Conservation (phyloP, 2,797 vertebrate species). For the Enteromius anoplus region DNA sequence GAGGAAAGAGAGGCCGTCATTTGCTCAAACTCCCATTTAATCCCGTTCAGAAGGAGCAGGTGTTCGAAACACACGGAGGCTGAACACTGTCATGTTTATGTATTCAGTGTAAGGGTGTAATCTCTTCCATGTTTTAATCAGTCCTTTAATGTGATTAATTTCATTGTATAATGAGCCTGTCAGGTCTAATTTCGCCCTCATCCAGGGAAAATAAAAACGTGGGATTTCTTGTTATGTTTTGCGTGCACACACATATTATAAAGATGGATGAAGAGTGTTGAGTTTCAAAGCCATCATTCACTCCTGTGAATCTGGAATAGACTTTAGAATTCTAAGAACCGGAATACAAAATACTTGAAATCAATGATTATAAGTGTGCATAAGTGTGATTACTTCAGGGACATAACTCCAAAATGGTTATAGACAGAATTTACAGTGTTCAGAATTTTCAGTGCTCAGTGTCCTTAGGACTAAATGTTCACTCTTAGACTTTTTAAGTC, state of each 20-base stretch:
- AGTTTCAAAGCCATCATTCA: constrained; percentile 16
- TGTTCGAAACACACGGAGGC: constrained; percentile 55
- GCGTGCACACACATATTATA: constrained; percentile 6
- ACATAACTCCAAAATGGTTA: constrained; percentile 2
- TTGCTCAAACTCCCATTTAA: constrained; percentile 24
- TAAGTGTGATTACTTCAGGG: background rate
- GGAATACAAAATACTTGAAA: too few species aligned
- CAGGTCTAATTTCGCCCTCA: constrained; percentile 37
- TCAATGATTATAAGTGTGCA: background rate
- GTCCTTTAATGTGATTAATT: constrained; percentile 48
- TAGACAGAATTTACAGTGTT: constrained; percentile 6
- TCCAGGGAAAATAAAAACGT: constrained; percentile 42
- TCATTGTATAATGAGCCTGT: constrained; percentile 43
- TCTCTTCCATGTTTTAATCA: constrained; percentile 26
- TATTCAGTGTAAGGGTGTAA: constrained; percentile 43
- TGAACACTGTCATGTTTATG: constrained; percentile 49
- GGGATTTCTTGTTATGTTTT: constrained; percentile 20
- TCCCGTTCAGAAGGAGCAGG: constrained; percentile 52
- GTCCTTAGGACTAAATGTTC: background rate
- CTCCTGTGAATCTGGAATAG: constrained; percentile 11
- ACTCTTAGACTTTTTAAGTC: background rate
- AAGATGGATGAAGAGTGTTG: constrained; percentile 40
- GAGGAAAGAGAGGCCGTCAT: constrained; percentile 44
- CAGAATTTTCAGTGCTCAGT: too few species aligned
- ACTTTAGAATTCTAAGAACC: constrained; percentile 5